Conservation (phyloP, 2,113 vertebrate species). For the Copsychus sechellarum region DNA sequence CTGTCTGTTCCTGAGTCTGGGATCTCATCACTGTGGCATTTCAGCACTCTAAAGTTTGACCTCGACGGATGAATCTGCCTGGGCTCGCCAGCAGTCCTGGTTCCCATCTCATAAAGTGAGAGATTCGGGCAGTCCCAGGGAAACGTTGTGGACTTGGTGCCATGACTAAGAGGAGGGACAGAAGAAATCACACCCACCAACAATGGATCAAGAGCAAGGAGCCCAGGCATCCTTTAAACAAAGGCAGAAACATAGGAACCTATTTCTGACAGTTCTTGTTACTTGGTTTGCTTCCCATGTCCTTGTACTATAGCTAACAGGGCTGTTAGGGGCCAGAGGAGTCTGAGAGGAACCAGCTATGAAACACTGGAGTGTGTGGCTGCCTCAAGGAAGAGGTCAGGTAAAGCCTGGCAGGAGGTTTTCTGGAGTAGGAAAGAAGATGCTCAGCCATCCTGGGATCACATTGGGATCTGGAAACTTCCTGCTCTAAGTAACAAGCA, state of each 20-base stretch:
- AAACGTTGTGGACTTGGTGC: not conserved
- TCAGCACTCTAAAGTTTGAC: not conserved
- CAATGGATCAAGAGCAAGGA: not conserved
- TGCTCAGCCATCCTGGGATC: not conserved
- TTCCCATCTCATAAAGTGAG: not conserved
- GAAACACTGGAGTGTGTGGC: not conserved
- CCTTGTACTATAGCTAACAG: not conserved
- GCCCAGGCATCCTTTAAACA: not conserved
- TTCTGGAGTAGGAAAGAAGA: not conserved
- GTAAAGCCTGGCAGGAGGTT: not conserved
- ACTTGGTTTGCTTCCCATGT: not conserved
- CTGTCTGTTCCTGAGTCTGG: not conserved
- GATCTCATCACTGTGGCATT: not conserved
- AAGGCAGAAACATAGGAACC: not conserved
- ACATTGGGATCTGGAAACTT: not conserved
- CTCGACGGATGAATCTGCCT: not conserved
- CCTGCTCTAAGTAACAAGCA: not conserved
- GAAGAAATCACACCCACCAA: not conserved
- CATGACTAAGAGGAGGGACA: not conserved
- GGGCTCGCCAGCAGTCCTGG: not conserved
- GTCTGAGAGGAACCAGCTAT: not conserved
- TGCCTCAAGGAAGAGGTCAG: not conserved
- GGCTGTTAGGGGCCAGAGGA: not conserved
- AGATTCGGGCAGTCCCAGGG: not conserved
- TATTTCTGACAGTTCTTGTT: not conserved